These are phyloP conservation scores for Bombus haemorrhoidalis DNA, from an alignment of 1,140 invertebrate genomes.

Conservation along the genomic window DNA sequence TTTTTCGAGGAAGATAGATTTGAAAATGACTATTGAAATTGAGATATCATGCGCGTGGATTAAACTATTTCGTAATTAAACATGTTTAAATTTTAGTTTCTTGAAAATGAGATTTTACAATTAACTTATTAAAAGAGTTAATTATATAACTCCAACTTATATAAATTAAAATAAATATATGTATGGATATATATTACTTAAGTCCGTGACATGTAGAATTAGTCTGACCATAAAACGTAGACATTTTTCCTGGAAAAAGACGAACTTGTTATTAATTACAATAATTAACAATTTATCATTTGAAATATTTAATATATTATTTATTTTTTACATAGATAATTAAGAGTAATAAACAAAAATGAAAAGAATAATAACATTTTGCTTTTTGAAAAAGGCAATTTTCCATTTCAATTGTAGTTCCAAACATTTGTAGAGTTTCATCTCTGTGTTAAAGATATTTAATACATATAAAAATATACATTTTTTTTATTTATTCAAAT, in stretches of 20 bases:
- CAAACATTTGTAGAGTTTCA: conserved; percentile 91
- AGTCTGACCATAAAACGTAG: conserved; percentile 93
- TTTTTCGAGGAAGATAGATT: no score
- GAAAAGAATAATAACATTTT: conserved; percentile 79
- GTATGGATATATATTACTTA: conserved; percentile 84
- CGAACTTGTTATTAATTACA: conserved; percentile 23
- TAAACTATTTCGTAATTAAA: no score
- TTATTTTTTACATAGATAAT: background rate
- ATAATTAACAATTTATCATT: background rate
- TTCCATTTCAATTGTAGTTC: conserved; percentile 93
- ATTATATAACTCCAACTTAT: conserved; percentile 9
- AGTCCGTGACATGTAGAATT: conserved; percentile 93
- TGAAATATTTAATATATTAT: background rate
- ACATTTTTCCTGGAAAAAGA: conserved; percentile 89
- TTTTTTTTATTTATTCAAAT: conserved; percentile 7
- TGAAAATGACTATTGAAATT: no score
- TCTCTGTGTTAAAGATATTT: conserved; percentile 86
- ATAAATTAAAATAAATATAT: conserved; percentile 1
- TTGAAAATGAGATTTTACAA: background rate
- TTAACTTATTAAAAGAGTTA: no score
- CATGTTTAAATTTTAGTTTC: no score
- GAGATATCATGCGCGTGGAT: no score
- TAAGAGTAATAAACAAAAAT: background rate
- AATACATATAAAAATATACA: conserved; percentile 10
- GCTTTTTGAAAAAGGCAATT: conserved; percentile 96